Base-by-base conservation (phyloP, 2,113 vertebrate species). In the Cyrtonyx montezumae region DNA sequence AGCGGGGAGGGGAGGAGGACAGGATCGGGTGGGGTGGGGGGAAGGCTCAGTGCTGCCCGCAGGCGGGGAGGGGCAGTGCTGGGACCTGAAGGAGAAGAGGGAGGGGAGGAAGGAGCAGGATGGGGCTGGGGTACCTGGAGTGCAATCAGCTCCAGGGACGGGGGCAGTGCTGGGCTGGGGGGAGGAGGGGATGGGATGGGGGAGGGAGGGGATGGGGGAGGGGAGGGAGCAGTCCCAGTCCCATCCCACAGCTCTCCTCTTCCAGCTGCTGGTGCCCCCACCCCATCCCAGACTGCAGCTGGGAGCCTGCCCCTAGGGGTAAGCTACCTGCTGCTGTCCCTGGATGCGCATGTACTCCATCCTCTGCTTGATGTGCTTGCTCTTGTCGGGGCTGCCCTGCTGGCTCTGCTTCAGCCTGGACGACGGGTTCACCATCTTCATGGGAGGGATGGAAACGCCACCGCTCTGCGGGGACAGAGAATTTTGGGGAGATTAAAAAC, bases 261-360 rank as follows among this genome's bases (percentile, higher is more conserved):
- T 94, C 68, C 84, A 92, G 82, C 83, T 95, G 89, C 91, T 87
- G 65, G 49, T 45, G 4, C 40, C 49, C 8, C 6, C 51, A 28
- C 26, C 26, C 49, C 49, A 26, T 14, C 23, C 49, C 40, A 11
- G 40, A 40, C 40, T 40, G 40, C 40, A 40, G 40, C 67, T 34
- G 1, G 46, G 48, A 36, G 45, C 45, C 15, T 56, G 59, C 42
- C 3, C 3, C 69, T 92, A 98, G 98, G 98, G 98, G 96, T 97
- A 53, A 14, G 37, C 85, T 98, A 99, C 99, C 99, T 99, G 99
- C 96, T 99, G 99, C 97, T 99, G 99, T 94, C 98, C 98, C 97
- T 99, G 99, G 97, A 97, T 98, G 97, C 98, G 97, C 97, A 99
- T 91, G 97, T 99, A 99, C 79, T 99, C 99, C 13, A 99, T 98